Evolutionary conservation across 2,888 invertebrate genomes (phyloP), one percentile per base, ranked within the genome.

Genomic region (Lithophane leautieri): DNA sequence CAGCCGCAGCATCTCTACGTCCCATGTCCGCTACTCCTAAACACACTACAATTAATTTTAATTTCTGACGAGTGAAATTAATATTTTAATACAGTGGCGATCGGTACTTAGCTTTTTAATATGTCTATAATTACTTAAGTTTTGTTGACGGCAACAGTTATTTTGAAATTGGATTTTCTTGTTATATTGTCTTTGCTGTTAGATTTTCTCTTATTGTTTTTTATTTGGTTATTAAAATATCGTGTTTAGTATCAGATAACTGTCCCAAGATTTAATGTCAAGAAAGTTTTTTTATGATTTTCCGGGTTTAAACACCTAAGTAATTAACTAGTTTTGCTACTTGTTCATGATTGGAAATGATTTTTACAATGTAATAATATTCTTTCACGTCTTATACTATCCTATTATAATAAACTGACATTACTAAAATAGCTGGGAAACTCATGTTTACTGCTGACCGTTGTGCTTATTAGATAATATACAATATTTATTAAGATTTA

Each of bases 61-160:
- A 71, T 80, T 83, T 86, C 78, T 75, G 76, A 83, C 76, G 81
- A 80, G 85, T 86, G 81, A 86, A 91, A 90, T 87, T 85, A 85
- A 85, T 86, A 86, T 89, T 85, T 69, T 86, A 86, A 88, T 86
- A 86, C 88, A 80, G 86, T 87, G 84, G 89, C 87, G 83, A 89
- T 89, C 82, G 86, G 79, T 81, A 79, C 67, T 62, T 56, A 76
- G 28, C 4, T 69, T 42, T 62, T 70, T 87, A 79, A 82, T 80
- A 62, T 25, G 65, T 71, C 44, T 61, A 34, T 87, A 79, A 87
- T 83, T 85, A 86, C 77, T 81, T 75, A 73, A 73, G 76, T 74
- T 75, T 44, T 75, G 65, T 83, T 77, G 69, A 65, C 63, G 34
- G 73, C 42, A 40, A 73, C 65, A 73, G 73, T 72, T 60, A 70